Conservation (phyloP, 2,888 invertebrate species). For the Pharmacophagus antenor region DNA sequence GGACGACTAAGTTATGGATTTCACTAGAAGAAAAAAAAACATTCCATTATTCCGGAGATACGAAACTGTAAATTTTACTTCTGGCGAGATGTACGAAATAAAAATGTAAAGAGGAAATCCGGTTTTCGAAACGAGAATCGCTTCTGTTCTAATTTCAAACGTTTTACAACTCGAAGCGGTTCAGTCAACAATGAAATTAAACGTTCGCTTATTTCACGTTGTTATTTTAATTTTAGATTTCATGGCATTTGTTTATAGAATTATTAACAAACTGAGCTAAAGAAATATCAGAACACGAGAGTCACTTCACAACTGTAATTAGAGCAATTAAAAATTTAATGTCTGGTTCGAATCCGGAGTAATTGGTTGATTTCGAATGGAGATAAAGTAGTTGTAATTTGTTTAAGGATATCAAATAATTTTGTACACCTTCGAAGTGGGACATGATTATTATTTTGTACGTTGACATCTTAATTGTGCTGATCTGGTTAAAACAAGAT, state of each 20-base stretch:
- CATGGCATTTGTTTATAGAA: no score
- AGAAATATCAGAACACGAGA: not conserved
- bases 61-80: constrained; percentile 22
- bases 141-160: constrained; percentile 28
- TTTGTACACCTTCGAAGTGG: no score
- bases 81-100: constrained; percentile 19
- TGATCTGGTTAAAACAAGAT: no score
- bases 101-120: constrained; percentile 28
- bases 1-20: constrained; percentile 15
- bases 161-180: constrained; percentile 8
- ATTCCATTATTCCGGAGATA: constrained; percentile 23
- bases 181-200: constrained; percentile 9
- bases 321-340: no score
- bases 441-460: no score
- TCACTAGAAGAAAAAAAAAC: constrained; percentile 21
- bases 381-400: no score
- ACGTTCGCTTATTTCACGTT: constrained; percentile 8
- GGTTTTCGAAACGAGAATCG: constrained; percentile 23
- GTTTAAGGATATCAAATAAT: no score
- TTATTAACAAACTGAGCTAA: not conserved
- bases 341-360: no score
- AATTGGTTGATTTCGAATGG: no score
- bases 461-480: no score
- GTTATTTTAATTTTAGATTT: not conserved
- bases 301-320: not conserved